Percentiles rank a stretch among this genome's conserved stretches.
Conservation (phyloP, 2,888 invertebrate species). For the Spodoptera picta region DNA sequence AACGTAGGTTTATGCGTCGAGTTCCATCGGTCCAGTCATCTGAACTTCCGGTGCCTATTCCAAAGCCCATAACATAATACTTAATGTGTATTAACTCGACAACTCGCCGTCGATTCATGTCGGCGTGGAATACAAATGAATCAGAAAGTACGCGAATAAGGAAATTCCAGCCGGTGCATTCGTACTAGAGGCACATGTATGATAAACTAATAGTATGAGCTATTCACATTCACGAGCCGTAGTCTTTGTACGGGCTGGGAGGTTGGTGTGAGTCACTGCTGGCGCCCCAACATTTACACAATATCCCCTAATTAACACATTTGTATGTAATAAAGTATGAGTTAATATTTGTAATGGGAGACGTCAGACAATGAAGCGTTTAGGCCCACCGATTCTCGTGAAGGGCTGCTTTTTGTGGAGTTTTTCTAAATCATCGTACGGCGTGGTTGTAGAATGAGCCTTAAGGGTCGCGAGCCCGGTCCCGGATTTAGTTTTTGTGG, state of each 20-base stretch:
- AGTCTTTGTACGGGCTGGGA: constrained; percentile 44
- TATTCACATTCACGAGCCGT: constrained; percentile 62
- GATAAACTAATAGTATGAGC: constrained; percentile 51
- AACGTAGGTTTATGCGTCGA: constrained; percentile 42
- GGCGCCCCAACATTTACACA: constrained; percentile 17
- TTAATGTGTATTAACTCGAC: constrained; percentile 69
- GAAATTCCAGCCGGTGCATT: constrained; percentile 79
- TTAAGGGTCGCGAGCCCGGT: constrained; percentile 1
- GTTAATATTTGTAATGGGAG: constrained; percentile 32
- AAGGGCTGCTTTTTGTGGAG: constrained; percentile 8
- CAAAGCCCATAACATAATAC: constrained; percentile 65
- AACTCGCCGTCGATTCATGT: constrained; percentile 59
- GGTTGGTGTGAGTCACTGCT: constrained; percentile 45
- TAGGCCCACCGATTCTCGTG: constrained; percentile 6
- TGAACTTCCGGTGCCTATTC: constrained; percentile 71
- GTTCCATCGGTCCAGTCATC: constrained; percentile 58
- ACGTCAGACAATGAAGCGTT: constrained; percentile 28
- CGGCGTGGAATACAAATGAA: constrained; percentile 82
- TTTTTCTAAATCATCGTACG: constrained; percentile 13
- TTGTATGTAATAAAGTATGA: constrained; percentile 50
- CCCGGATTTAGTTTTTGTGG: constrained; percentile 33
- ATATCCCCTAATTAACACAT: constrained; percentile 50
- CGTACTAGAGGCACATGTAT: constrained; percentile 62
- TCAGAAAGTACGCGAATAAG: constrained; percentile 81
- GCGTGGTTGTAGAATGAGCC: constrained; percentile 9